Conservation (phyloP, 2,888 invertebrate species). For the Scaptomyza reducta region DNA sequence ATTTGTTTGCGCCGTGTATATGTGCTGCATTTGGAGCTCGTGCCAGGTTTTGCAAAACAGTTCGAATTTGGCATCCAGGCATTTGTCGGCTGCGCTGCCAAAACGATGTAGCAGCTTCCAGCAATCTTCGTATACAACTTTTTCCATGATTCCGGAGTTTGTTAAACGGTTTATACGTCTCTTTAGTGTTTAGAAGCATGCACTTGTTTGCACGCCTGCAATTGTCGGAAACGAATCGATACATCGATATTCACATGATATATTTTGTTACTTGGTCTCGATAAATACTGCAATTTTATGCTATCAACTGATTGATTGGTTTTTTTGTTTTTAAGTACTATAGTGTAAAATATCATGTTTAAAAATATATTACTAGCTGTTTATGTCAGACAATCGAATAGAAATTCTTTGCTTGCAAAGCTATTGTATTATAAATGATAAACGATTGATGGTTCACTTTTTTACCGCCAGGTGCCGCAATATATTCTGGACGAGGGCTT, state of each 20-base stretch:
- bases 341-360: too few species aligned
- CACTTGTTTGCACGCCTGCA: neutral
- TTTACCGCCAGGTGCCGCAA: conserved; percentile 89
- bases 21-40: conserved; percentile 67
- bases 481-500: conserved; percentile 93
- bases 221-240: neutral
- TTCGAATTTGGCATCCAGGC: conserved; percentile 56
- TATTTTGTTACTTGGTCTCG: neutral
- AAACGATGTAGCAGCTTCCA: conserved; percentile 56
- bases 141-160: conserved; percentile 40
- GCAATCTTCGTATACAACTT: conserved; percentile 52
- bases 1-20: conserved; percentile 74
- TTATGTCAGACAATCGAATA: neutral
- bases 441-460: conserved; percentile 22
- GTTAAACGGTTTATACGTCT: neutral
- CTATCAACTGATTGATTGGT: too few species aligned
- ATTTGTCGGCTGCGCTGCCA: conserved; percentile 13
- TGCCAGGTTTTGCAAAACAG: conserved; percentile 76
- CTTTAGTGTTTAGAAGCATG: neutral
- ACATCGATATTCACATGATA: neutral
- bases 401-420: conserved; percentile 1
- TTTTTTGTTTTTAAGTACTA: too few species aligned
- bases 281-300: too few species aligned
- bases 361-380: too few species aligned
- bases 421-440: neutral